These are phyloP conservation scores for Pseudolycoriella hygida DNA, from an alignment of 2,888 invertebrate species.

Conservation along the genomic window DNA sequence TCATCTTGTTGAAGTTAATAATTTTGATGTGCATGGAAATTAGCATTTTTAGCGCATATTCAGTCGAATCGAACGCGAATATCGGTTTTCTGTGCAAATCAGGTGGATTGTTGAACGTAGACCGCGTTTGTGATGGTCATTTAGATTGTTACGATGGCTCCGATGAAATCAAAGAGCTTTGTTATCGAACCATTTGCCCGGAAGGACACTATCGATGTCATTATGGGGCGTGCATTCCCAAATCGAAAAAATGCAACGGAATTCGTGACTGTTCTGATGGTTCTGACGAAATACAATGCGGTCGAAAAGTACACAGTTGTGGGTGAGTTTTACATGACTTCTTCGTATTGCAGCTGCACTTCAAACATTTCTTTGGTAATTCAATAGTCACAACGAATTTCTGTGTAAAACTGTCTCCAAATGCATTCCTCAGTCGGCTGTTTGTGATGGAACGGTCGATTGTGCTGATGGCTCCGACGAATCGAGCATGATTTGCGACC, in stretches of 20 bases:
- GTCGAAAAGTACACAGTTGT: slow-evolving; percentile 12
- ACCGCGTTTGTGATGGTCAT: slow-evolving; percentile 14
- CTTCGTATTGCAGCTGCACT: not conserved
- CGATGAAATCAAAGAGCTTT: slow-evolving; percentile 15
- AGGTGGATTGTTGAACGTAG: slow-evolving; percentile 11
- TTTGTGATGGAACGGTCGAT: slow-evolving; percentile 15
- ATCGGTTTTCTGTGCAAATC: slow-evolving; percentile 15
- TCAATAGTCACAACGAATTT: slow-evolving; percentile 13
- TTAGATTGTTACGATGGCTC: slow-evolving; percentile 15
- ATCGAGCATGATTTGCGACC: slow-evolving; percentile 12
- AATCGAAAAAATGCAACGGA: slow-evolving; percentile 18
- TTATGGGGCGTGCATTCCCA: slow-evolving; percentile 21
- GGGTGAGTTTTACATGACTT: slow-evolving; percentile 9
- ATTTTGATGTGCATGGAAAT: no score
- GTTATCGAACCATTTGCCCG: slow-evolving; percentile 15
- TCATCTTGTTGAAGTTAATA: no score
- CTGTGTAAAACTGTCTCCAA: slow-evolving; percentile 12
- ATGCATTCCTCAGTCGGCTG: slow-evolving; percentile 12
- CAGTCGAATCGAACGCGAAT: not conserved
- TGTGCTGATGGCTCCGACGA: slow-evolving; percentile 17
- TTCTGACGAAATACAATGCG: slow-evolving; percentile 18
- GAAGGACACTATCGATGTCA: slow-evolving; percentile 18
- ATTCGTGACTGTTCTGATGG: slow-evolving; percentile 17
- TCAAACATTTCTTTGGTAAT: not conserved
- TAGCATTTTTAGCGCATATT: no score